Evolutionary conservation across 2,888 invertebrate genomes (phyloP), one percentile per base, ranked within the genome.

Genomic region (Drosophila atroscutellata): DNA sequence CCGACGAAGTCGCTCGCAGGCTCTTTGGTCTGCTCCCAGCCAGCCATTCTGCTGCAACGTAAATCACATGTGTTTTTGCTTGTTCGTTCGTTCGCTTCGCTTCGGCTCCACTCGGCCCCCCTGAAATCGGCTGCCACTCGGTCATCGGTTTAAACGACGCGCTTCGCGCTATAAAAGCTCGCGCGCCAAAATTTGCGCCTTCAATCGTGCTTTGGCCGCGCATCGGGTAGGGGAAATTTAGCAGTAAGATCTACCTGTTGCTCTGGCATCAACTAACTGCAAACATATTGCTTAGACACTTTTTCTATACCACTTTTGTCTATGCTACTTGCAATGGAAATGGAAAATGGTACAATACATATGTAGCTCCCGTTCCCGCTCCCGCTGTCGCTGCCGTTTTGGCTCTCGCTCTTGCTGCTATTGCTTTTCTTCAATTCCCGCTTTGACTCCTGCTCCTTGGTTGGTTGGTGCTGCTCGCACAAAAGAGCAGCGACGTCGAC

Each of bases 151-250:
- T 67, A 72, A 77, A 51, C 47, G 68, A 54, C 51, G 70, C 65
- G 77, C 83, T 83, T 81, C 63, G 54, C 72, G 72, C 90, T 91
- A 91, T 91, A 91, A 91, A 91, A 91, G 91, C 91, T 85, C 83
- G 88, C 91, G 89, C 91, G 91, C 91, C 91, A 91, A 91, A 89
- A 87, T 73, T 77, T 64, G 47, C 59, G 76, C 71, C 71, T 73
- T 73, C 72, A 86, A 89, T 79, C 60, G 80, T 68, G 72, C 72
- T 59, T 70, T 62, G 77, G 61, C 75, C 67, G 70, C 67, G 75
- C 65, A 36, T 60, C 51, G 67, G 30, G 61, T 37, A 88, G 81
- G 80, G 82, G 76, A 72, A 83, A 67, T 58, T 47, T 20, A 24
- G 49, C 45, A 52, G 55, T 47, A 49, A 66, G 65, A 42, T 42